phyloP scores from a whole-genome alignment of 2,113 vertebrate species.

The Mobula birostris region DNA sequence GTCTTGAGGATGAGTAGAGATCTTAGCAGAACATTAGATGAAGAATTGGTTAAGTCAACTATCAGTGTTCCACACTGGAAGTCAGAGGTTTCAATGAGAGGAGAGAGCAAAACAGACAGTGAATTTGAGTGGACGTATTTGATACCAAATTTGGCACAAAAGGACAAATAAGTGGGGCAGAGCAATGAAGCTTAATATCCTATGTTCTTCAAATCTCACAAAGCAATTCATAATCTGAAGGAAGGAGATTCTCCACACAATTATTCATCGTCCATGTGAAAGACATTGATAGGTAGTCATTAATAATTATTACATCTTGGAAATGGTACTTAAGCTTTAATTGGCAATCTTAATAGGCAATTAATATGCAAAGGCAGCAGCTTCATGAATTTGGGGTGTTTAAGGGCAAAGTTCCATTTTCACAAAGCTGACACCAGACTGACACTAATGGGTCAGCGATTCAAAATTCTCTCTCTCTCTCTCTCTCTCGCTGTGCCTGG shows the following conservation, averaged over 20 bases:
- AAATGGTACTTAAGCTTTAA: too few relatives aligned
- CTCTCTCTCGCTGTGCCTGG: not conserved
- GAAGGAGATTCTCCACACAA: not conserved
- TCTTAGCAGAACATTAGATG: too few relatives aligned
- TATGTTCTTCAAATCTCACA: not conserved
- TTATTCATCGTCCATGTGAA: not conserved
- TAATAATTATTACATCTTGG: not conserved
- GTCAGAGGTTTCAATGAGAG: too few relatives aligned
- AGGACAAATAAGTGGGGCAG: not conserved
- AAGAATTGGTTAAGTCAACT: too few relatives aligned
- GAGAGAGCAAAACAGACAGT: not conserved
- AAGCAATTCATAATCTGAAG: not conserved
- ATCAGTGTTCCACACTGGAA: too few relatives aligned
- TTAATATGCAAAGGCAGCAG: too few relatives aligned
- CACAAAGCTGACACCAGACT: too few relatives aligned
- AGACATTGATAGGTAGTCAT: not conserved
- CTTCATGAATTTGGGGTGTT: too few relatives aligned
- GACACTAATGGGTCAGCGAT: too few relatives aligned
- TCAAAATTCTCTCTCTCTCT: not conserved
- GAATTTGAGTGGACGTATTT: not conserved
- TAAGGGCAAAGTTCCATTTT: too few relatives aligned
- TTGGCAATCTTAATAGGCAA: too few relatives aligned
- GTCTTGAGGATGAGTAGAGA: too few relatives aligned
- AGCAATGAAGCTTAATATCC: not conserved
- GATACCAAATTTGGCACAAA: not conserved